Evolutionary conservation across 2,797 vertebrate species (phyloP), one percentile per base, ranked within the genome.

Genomic region (Spheniscus humboldti): DNA sequence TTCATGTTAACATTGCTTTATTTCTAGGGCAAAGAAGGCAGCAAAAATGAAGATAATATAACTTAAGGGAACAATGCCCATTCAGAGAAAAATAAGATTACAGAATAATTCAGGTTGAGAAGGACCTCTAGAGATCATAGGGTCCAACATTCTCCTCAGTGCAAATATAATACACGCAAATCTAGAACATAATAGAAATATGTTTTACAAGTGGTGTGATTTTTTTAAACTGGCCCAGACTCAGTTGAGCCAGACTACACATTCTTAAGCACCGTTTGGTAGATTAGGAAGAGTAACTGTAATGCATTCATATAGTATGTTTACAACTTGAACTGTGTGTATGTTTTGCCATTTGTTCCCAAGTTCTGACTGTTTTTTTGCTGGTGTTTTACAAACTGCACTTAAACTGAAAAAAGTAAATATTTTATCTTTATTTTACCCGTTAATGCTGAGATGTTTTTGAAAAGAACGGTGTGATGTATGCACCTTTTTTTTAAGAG

Each of bases 81-180:
- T 27, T 85, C 56, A 55, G 72, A 83, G 33, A 64, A 82, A 73
- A 90, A 20, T 10, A 66, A 66, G 41, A 56, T 69, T 59, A 50
- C 11, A 56, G 45, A 80, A 72, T 60, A 68, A 75, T 56, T 77
- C 12, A 50, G 27, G 27, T 28, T 45, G 45, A 76, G 78, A 77
- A 79, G 68, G 56, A 37, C 15, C 13, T 74, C 12, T 23, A 56
- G 85, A 41, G 37, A 9, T 45, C 6, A 6, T 18, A 3, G 13
- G 13, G 59, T 55, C 43, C 55, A 69, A 1, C n/a, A 7, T 71
- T 91, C 39, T 73, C 63, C 56, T 83, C 31, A 17, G n/a, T 56
- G 43, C 25, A 60, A 67, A 48, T 56, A 16, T 2, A 16, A n/a
- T 22, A 37, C 30, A 8, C 0, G 0, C 27, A 47, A 47, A 57